A percentile compares a stretch with the other conserved stretches of the same genome.
phyloP scores from a whole-genome alignment of 2,113 vertebrate species.

The Eulemur rufifrons region DNA sequence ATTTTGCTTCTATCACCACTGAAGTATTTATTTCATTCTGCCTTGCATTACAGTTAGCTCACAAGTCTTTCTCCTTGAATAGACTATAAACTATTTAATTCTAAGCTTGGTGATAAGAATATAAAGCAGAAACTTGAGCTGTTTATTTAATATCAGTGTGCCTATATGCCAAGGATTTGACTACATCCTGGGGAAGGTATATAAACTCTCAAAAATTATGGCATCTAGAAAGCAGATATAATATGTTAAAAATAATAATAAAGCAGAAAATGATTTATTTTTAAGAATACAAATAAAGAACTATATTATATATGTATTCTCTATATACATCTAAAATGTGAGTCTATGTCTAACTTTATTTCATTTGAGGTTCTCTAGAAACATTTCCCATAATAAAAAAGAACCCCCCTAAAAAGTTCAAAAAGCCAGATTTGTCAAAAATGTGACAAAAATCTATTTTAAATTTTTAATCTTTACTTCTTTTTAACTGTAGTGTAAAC shows the following conservation, averaged over 20 bases:
- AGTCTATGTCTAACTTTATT: background rate
- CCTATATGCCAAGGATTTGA: background rate
- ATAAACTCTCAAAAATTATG: background rate
- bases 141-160: background rate
- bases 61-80: background rate
- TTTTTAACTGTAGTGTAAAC: slow-evolving; percentile 35
- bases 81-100: background rate
- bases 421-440: slow-evolving; percentile 14
- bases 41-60: background rate
- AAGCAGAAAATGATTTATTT: background rate
- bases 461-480: slow-evolving; percentile 7
- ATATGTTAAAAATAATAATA: background rate
- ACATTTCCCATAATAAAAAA: slow-evolving; percentile 1
- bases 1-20: background rate
- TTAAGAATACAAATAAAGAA: background rate
- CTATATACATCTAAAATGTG: background rate
- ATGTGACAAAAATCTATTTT: slow-evolving; percentile 19
- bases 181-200: background rate
- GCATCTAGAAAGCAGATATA: background rate
- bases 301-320: background rate
- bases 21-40: background rate
- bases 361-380: slow-evolving; percentile 16
- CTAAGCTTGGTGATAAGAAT: background rate
- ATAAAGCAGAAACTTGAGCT: background rate
- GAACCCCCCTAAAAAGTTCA: background rate